Evolutionary conservation across 2,888 invertebrate genomes (phyloP).

Genomic region (Drosophila neonasuta): DNA sequence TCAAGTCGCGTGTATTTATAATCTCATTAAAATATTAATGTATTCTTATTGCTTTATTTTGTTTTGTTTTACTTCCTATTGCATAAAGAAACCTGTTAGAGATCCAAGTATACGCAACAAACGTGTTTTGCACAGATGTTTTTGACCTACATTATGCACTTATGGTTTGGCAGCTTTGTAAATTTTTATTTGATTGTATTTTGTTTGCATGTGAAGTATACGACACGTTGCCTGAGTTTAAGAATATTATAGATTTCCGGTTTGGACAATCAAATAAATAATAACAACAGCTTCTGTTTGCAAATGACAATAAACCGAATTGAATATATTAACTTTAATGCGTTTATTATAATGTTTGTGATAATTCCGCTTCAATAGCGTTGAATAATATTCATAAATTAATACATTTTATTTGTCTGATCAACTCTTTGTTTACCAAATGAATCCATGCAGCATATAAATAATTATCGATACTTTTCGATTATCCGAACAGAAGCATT

Average conservation of each 20-base stretch:
- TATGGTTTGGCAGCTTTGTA: neutral
- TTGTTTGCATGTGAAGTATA: neutral
- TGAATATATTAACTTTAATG: neutral
- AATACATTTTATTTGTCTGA: neutral
- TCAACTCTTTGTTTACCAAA: neutral
- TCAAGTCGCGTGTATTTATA: neutral
- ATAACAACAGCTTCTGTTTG: conserved; percentile 1
- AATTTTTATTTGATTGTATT: neutral
- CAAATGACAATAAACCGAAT: neutral
- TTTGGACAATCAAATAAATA: neutral
- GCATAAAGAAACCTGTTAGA: neutral
- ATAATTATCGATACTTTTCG: conserved; percentile 17
- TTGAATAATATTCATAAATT: neutral
- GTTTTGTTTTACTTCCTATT: neutral
- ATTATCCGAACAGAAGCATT: conserved; percentile 2
- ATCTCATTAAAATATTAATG: neutral
- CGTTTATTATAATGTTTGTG: neutral
- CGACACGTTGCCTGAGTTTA: neutral
- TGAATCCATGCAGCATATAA: conserved; percentile 3
- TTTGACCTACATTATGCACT: conserved; percentile 1
- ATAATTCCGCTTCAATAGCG: neutral
- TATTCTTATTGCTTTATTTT: conserved; percentile 1
- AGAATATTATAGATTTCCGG: neutral
- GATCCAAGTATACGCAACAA: neutral
- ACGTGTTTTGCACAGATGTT: neutral